Percentiles rank a stretch among this genome's conserved stretches.
Evolutionary conservation across 2,113 vertebrate genomes (phyloP).

Genomic region (Andinoacara biseriatus): DNA sequence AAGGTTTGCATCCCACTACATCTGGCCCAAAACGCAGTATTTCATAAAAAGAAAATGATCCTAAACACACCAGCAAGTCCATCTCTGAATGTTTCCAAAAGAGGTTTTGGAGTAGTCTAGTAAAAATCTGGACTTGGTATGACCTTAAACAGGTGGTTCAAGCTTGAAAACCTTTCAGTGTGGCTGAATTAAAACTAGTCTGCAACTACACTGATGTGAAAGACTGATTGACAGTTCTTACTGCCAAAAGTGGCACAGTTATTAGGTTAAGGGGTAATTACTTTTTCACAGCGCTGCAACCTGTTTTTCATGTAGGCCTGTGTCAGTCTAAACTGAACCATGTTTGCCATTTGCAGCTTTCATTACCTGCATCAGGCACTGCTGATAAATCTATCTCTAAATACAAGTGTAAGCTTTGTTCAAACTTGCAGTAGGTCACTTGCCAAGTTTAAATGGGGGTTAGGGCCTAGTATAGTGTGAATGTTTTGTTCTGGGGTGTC

Average conservation of each 20-base stretch:
- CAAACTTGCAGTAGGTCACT: neutral
- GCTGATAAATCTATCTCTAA: neutral
- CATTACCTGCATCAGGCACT: neutral
- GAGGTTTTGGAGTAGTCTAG: neutral
- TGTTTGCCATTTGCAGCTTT: neutral
- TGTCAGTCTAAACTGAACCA: neutral
- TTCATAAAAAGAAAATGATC: neutral
- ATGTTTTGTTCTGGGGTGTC: neutral
- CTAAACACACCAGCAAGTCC: neutral
- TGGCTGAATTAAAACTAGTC: neutral
- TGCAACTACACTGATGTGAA: neutral
- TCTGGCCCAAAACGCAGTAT: neutral
- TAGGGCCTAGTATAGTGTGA: fast-evolving
- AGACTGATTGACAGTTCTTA: neutral
- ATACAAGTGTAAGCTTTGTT: neutral
- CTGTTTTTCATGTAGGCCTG: neutral
- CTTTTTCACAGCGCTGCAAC: neutral
- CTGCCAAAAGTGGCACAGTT: neutral
- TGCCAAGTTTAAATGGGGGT: neutral
- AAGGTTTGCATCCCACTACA: neutral
- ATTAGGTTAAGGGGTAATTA: neutral
- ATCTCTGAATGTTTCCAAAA: neutral
- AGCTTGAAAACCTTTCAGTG: neutral
- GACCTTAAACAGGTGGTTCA: neutral
- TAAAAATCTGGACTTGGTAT: neutral